These are phyloP conservation scores for Dexiosoma caninum DNA, from an alignment of 2,888 invertebrate genomes.

Conservation along the genomic window DNA sequence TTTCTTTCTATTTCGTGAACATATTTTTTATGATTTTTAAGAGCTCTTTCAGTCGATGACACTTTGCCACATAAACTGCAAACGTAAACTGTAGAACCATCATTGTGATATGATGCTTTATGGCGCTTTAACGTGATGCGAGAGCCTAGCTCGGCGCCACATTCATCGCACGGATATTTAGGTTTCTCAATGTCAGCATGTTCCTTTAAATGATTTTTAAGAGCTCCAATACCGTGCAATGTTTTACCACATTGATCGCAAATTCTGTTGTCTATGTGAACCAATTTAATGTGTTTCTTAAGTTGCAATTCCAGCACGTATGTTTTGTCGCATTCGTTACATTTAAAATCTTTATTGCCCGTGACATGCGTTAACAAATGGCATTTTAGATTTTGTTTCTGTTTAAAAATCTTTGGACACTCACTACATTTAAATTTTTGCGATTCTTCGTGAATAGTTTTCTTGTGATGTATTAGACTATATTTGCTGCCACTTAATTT, in stretches of 20 bases:
- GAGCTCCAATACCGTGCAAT: slow-evolving; percentile 53
- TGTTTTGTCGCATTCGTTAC: slow-evolving; percentile 66
- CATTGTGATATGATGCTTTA: slow-evolving; percentile 65
- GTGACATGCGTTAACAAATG: slow-evolving; percentile 64
- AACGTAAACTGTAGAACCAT: slow-evolving; percentile 59
- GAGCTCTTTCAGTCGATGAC: slow-evolving; percentile 63
- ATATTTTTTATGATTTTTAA: slow-evolving; percentile 65
- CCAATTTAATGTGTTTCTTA: slow-evolving; percentile 63
- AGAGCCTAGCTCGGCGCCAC: slow-evolving; percentile 63
- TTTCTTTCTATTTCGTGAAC: slow-evolving; percentile 65
- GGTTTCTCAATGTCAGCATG: slow-evolving; percentile 55
- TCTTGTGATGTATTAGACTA: slow-evolving; percentile 63
- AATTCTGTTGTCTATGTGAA: slow-evolving; percentile 51
- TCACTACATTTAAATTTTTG: slow-evolving; percentile 60
- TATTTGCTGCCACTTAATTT: slow-evolving; percentile 62
- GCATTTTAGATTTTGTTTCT: slow-evolving; percentile 56
- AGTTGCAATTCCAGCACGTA: slow-evolving; percentile 56
- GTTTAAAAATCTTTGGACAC: slow-evolving; percentile 63
- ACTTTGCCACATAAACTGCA: slow-evolving; percentile 67
- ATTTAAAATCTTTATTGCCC: slow-evolving; percentile 62
- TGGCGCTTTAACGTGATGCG: slow-evolving; percentile 63
- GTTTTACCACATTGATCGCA: slow-evolving; percentile 65
- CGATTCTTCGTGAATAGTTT: slow-evolving; percentile 56
- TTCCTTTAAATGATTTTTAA: slow-evolving; percentile 60
- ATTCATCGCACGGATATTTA: slow-evolving; percentile 64